Evolutionary conservation across 2,113 vertebrate species (phyloP).

Genomic region (Corythoichthys haematopterus): DNA sequence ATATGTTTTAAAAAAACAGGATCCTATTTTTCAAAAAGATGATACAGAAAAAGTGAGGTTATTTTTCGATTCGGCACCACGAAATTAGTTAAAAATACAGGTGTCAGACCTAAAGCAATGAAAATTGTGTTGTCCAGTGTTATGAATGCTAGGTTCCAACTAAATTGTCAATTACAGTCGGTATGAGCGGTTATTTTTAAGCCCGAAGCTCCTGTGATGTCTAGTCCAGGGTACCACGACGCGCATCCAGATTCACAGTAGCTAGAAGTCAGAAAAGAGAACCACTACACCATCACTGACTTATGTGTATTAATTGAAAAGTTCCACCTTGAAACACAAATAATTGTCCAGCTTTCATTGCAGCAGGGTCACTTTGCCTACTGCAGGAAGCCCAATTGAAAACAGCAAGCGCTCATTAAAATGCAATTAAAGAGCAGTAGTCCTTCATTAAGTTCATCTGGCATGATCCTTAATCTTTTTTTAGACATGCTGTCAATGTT

Average conservation of each 20-base stretch:
- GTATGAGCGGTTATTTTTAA: too few relatives aligned
- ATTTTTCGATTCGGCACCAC: too few relatives aligned
- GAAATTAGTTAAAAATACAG: too few relatives aligned
- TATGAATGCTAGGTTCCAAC: too few relatives aligned
- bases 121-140: too few relatives aligned
- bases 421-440: slow-evolving; percentile 11
- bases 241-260: neutral
- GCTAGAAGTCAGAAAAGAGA: neutral
- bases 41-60: too few relatives aligned
- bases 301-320: neutral
- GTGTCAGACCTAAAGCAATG: too few relatives aligned
- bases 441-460: neutral
- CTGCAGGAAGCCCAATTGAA: slow-evolving; percentile 8
- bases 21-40: too few relatives aligned
- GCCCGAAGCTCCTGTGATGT: too few relatives aligned
- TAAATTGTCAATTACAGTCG: too few relatives aligned
- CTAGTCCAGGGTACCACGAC: too few relatives aligned
- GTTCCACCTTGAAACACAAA: neutral
- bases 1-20: too few relatives aligned
- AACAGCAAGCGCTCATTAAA: slow-evolving; percentile 19
- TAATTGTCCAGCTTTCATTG: neutral
- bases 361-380: neutral
- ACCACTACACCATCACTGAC: neutral
- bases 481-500: neutral
- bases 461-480: slow-evolving; percentile 3